phyloP scores from a whole-genome alignment of 2,797 vertebrate species.

The Synanceia verrucosa region DNA sequence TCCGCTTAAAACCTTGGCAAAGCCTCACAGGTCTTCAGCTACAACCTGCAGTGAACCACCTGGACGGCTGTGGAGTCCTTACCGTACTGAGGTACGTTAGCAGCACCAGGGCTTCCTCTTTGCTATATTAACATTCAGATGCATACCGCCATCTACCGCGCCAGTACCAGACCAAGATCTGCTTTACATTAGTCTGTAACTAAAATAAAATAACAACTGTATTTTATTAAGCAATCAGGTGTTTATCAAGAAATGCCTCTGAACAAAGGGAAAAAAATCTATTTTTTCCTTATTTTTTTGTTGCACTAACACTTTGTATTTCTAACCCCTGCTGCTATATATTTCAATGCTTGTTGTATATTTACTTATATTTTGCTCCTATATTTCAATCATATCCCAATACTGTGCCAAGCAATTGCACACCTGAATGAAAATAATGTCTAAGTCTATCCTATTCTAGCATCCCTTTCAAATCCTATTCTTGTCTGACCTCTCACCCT shows the following conservation, averaged over 20 bases:
- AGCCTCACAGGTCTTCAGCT: slow-evolving; percentile 29
- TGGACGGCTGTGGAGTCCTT: background rate
- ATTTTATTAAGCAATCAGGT: background rate
- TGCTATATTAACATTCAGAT: background rate
- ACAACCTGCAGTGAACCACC: background rate
- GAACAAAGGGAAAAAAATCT: too few species aligned
- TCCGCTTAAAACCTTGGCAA: slow-evolving; percentile 3
- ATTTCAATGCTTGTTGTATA: too few species aligned
- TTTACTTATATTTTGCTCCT: too few species aligned
- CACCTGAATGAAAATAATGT: too few species aligned
- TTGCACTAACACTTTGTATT: too few species aligned
- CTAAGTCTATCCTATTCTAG: background rate
- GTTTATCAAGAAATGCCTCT: background rate
- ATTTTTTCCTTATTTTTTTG: too few species aligned
- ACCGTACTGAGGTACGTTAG: slow-evolving; percentile 37
- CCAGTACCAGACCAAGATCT: background rate
- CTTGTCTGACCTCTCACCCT: background rate
- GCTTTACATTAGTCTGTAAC: background rate
- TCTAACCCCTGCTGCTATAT: too few species aligned
- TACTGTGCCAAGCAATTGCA: too few species aligned
- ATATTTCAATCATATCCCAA: too few species aligned
- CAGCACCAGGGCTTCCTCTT: slow-evolving; percentile 10
- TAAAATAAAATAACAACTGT: too few species aligned
- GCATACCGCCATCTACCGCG: background rate
- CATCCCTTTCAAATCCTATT: background rate